Base-by-base conservation (phyloP, 1,140 invertebrate genomes). In the Atta colombica region DNA sequence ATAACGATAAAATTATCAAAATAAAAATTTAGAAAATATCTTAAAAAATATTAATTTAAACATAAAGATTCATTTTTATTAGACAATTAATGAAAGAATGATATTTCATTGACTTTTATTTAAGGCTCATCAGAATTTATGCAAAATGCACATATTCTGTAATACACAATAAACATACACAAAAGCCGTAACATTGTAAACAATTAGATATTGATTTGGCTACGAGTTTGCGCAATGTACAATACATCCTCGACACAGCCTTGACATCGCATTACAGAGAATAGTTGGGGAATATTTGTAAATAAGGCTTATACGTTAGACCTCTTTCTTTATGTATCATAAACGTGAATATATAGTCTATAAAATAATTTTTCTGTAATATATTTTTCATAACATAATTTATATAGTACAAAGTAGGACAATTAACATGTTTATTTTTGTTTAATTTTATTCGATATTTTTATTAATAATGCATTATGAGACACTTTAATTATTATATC, bases 31-130 rank as follows among this genome's bases (percentile, higher is more conserved):
- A 65, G 16, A 63, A 14, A 45, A 21, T 8, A 69, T 69, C n/a
- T 7, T 69, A 69, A 45, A 8, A 49, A 49, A 28, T 51, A 51
- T 45, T 10, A 10, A 3, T 16, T 21, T 68, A 14, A 4, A 69
- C 35, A 25, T 14, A 25, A 51, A 71, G 6, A 74, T 51, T 55
- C 1, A 74, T 35, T 55, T 74, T 74, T 74, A 35, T 74, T 31
- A 31, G 2, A 5, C 8, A n/a, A 74, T 51, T 14, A 74, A 2
- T 55, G 3, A 2, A 3, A 55, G 1, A 39, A 39, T 3, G 3
- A 75, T 75, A 14, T 65, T 66, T 78, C 60, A 78, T 66, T 78
- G 77, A 78, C 16, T 28, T 78, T 78, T 78, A 78, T 78, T 66
- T 78, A 78, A 78, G 77, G 60, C 60, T 78, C 4, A 18, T 51